Conservation (phyloP, 2,888 invertebrate genomes). For the Pasiphila rectangulata region DNA sequence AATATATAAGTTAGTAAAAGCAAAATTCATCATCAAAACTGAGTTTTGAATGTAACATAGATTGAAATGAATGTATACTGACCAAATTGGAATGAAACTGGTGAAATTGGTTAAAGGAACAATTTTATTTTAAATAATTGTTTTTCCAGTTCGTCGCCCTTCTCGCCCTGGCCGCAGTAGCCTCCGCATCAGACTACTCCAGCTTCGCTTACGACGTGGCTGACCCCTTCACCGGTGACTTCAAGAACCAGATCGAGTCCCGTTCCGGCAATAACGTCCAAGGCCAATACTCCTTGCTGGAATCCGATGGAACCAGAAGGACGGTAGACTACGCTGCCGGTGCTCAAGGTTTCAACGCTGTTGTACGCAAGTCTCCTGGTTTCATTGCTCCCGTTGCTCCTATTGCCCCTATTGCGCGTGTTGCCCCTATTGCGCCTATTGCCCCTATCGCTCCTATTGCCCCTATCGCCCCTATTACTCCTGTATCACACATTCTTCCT, state of each 20-base stretch:
- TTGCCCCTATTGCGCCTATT: background rate
- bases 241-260: slow-evolving; percentile 66
- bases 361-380: slow-evolving; percentile 72
- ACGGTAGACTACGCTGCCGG: slow-evolving; percentile 78
- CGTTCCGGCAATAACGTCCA: slow-evolving; percentile 43
- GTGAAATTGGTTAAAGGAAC: background rate
- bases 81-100: too few relatives aligned
- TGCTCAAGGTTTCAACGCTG: slow-evolving; percentile 75
- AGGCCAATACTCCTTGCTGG: slow-evolving; percentile 60
- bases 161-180: slow-evolving; percentile 47
- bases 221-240: slow-evolving; percentile 74
- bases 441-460: background rate
- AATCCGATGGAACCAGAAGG: slow-evolving; percentile 74
- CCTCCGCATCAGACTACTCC: slow-evolving; percentile 49
- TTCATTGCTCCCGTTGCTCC: slow-evolving; percentile 35
- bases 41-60: too few relatives aligned
- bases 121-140: background rate
- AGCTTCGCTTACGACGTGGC: slow-evolving; percentile 75
- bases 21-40: too few relatives aligned
- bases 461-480: background rate
- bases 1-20: too few relatives aligned
- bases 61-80: background rate
- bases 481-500: background rate
- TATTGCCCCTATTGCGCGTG: background rate
- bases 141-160: slow-evolving; percentile 53